A percentile compares a stretch with the other conserved stretches of the same genome.
Evolutionary conservation across 2,797 vertebrate genomes (phyloP).

Genomic region (Choloepus didactylus): DNA sequence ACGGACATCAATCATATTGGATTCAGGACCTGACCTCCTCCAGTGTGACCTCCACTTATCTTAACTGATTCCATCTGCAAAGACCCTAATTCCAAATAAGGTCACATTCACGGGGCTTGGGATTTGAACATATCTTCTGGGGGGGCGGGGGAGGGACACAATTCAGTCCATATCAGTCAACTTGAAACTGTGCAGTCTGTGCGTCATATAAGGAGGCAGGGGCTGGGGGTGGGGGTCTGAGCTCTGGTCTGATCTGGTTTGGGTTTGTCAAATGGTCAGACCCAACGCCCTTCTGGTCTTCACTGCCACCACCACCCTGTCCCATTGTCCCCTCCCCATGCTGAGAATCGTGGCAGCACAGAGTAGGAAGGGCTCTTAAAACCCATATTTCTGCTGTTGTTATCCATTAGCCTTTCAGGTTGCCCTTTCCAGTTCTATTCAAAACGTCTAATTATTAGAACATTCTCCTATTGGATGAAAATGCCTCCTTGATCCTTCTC

Average conservation of each 20-base stretch:
- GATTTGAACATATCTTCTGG: too few species aligned
- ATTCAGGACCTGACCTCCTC: too few species aligned
- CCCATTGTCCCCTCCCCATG: too few species aligned
- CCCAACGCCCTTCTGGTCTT: background rate
- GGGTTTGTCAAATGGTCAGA: background rate
- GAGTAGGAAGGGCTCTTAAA: background rate
- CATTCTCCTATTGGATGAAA: background rate
- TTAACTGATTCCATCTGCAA: too few species aligned
- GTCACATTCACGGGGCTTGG: too few species aligned
- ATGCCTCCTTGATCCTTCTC: background rate
- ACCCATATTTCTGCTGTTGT: background rate
- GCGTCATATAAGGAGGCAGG: background rate
- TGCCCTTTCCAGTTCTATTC: background rate
- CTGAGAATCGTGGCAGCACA: background rate
- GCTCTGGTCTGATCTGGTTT: background rate
- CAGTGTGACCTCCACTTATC: too few species aligned
- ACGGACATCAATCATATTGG: too few species aligned
- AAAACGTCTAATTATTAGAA: background rate
- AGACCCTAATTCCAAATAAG: too few species aligned
- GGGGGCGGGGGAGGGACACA: too few species aligned
- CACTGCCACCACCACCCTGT: background rate
- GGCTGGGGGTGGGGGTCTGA: too few species aligned
- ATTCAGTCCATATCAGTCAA: too few species aligned
- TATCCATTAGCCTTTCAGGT: background rate
- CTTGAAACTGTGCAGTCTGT: background rate